phyloP scores from a whole-genome alignment of 1,140 invertebrate genomes.

The Acromyrmex charruanus region DNA sequence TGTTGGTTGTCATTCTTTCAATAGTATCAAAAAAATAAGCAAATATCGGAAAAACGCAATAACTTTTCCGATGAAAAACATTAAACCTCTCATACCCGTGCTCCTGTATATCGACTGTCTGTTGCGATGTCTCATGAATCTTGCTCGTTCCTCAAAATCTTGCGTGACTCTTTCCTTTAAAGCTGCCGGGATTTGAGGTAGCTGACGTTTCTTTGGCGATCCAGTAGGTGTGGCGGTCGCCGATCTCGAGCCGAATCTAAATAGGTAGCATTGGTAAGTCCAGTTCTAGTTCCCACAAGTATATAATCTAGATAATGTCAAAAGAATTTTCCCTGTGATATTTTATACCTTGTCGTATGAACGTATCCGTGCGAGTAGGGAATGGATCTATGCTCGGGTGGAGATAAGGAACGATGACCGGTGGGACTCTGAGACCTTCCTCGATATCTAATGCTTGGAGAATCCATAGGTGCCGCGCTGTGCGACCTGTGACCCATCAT shows the following conservation, averaged over 20 bases:
- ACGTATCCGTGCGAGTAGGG: constrained; percentile 84
- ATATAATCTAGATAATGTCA: background rate
- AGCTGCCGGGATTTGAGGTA: constrained; percentile 95
- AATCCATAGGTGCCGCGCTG: constrained; percentile 92
- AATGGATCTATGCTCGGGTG: constrained; percentile 90
- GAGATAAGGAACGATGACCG: constrained; percentile 91
- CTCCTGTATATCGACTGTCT: constrained; percentile 90
- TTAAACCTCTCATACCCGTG: constrained; percentile 88
- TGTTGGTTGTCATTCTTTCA: background rate
- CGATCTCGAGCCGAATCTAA: constrained; percentile 92
- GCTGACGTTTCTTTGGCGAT: constrained; percentile 97
- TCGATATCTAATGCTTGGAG: constrained; percentile 87
- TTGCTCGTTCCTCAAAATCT: constrained; percentile 94
- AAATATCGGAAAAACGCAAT: background rate
- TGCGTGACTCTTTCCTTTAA: constrained; percentile 91
- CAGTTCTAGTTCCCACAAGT: background rate
- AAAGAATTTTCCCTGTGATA: constrained; percentile 19
- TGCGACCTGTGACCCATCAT: constrained; percentile 88
- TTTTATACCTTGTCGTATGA: constrained; percentile 79
- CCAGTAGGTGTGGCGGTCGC: constrained; percentile 97
- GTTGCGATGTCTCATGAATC: constrained; percentile 90
- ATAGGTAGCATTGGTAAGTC: constrained; percentile 54
- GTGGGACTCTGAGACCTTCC: constrained; percentile 89
- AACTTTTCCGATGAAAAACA: background rate
- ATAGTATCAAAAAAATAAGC: background rate